Base-by-base conservation (phyloP, 2,888 invertebrate genomes). In the Caenorhabditis zanzibari region DNA sequence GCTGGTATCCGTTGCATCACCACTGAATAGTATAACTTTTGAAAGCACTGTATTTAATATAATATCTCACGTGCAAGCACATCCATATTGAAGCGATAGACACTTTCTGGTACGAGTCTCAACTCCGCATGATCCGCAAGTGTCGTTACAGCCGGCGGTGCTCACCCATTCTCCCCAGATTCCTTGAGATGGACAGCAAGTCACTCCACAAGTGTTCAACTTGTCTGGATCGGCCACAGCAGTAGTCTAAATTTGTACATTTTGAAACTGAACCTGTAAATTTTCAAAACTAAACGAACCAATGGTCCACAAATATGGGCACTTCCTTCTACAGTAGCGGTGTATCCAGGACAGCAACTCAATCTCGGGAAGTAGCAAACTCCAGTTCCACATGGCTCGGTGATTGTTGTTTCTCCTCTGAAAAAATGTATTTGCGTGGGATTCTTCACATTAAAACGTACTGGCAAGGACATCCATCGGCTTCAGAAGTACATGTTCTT, bases 141-240 rank as follows among this genome's bases (percentile, higher is more conserved):
- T 89, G 35, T 88, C 88, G 28, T 84, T 86, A 41, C 89, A 89
- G 0, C 81, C 58, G 0, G 41, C n/a, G 6, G 75, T 56, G 3
- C 63, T 80, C 2, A 47, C 44, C 89, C 89, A 89, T 79, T 88
- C 88, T 49, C 87, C 82, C 88, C 88, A 88, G 5, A 87, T 84
- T 54, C 84, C 80, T 61, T n/a, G 32, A 9, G 84, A 73, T 6
- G 84, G 83, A 54, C 86, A 86, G 28, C 86, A 86, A 16, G 64
- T 49, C 1, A 74, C 83, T 49, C 80, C 79, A 26, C 85, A 86
- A 38, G 82, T 84, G 66, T 85, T 82, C 12, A 85, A 12, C 28
- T 82, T 82, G 4, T 58, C 66, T 16, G 79, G 73, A 52, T 85
- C 82, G 1, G 35, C 26, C 3, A 66, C 4, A 14, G 64, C 9